Conservation (phyloP, 2,797 vertebrate genomes). For the Sebastes nivosus region DNA sequence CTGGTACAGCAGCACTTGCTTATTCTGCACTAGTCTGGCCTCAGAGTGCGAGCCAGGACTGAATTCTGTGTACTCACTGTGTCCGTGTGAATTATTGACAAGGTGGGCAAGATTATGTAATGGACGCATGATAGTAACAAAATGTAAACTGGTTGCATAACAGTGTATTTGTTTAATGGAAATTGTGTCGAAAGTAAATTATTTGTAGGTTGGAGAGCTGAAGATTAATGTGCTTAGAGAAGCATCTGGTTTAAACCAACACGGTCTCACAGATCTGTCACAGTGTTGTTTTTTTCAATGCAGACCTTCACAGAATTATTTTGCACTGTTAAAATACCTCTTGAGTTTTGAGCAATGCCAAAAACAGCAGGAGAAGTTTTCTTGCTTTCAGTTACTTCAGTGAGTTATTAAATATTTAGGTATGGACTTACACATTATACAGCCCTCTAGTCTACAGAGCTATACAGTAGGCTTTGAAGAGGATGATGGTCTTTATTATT, state of each 20-base stretch:
- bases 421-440: neutral
- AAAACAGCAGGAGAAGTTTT: neutral
- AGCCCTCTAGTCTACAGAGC: neutral
- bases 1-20: conserved; percentile 3
- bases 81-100: conserved; percentile 63
- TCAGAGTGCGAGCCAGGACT: neutral
- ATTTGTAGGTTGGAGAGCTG: neutral
- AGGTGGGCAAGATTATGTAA: conserved; percentile 27
- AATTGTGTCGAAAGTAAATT: neutral
- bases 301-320: neutral
- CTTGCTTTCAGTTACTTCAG: conserved; percentile 3
- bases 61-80: conserved; percentile 16
- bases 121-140: neutral
- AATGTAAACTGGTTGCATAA: conserved; percentile 24
- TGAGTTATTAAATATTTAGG: conserved; percentile 51
- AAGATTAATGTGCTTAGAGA: neutral
- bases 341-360: neutral
- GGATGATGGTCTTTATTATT: conserved; percentile 30
- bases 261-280: neutral
- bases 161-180: neutral
- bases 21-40: conserved; percentile 13
- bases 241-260: conserved; percentile 2
- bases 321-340: conserved; percentile 5
- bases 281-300: neutral
- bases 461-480: conserved; percentile 27